Conservation (phyloP, 2,888 invertebrate species). For the Cryptocheilus praepositus region DNA sequence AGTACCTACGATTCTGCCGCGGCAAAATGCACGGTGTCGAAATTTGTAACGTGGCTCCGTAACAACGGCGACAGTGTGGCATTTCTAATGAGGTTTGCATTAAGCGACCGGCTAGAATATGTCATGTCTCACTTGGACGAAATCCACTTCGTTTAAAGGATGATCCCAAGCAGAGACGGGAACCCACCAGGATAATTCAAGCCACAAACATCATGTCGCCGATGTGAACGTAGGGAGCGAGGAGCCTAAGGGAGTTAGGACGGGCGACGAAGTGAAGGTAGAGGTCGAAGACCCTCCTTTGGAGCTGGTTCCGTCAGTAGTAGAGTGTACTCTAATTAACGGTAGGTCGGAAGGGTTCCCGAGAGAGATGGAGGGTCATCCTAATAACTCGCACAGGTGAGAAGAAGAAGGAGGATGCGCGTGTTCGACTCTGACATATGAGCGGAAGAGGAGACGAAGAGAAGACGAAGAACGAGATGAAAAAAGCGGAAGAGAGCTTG, state of each 20-base stretch:
- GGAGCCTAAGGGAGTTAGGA: slow-evolving; percentile 35
- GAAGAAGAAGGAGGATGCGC: slow-evolving; percentile 16
- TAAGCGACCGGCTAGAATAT: no score
- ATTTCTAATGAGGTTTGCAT: no score
- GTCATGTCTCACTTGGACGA: background rate
- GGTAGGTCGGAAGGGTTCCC: slow-evolving; percentile 59
- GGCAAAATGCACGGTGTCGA: no score
- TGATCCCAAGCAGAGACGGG: slow-evolving; percentile 31
- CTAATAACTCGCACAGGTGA: slow-evolving; percentile 57
- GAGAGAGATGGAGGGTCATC: slow-evolving; percentile 58
- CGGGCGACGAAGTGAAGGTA: background rate
- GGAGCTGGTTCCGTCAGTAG: slow-evolving; percentile 63
- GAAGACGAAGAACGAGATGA: slow-evolving; percentile 5
- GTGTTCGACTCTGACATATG: background rate
- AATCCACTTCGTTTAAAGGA: slow-evolving; percentile 31
- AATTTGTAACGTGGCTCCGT: no score
- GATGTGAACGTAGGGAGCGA: slow-evolving; percentile 45
- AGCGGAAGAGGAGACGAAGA: background rate
- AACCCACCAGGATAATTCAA: slow-evolving; percentile 60
- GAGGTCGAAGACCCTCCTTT: slow-evolving; percentile 55
- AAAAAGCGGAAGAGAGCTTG: slow-evolving; percentile 9
- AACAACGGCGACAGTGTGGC: no score
- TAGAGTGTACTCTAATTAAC: slow-evolving; percentile 69
- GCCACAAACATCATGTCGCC: slow-evolving; percentile 58
- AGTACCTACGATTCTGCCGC: no score